phyloP scores from a whole-genome alignment of 37 sponge, comb jelly and placozoan genomes.

The Spongilla lacustris region DNA sequence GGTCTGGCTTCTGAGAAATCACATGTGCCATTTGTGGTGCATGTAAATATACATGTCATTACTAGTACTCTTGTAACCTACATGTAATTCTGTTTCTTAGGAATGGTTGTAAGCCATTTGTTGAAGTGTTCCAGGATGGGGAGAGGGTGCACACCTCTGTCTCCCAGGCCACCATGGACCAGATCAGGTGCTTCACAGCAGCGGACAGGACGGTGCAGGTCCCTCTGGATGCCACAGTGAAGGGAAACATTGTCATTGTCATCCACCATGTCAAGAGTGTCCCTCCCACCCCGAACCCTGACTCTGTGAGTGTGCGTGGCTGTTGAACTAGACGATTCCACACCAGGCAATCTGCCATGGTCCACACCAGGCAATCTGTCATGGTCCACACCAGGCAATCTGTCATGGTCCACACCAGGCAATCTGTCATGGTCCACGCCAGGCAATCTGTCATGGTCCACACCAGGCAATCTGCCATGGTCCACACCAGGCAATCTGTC shows the following conservation, averaged over 20 bases:
- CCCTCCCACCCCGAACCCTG: constrained; percentile 30
- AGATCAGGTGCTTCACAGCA: constrained; percentile 44
- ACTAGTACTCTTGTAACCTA: not conserved
- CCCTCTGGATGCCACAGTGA: constrained; percentile 38
- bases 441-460: no score
- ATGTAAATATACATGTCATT: no score
- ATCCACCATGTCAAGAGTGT: constrained; percentile 68
- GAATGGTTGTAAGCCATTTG: constrained; percentile 80
- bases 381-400: no score
- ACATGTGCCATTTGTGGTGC: no score
- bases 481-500: no score
- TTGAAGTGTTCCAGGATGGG: constrained; percentile 72
- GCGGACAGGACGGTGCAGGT: constrained; percentile 48
- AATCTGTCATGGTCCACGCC: no score
- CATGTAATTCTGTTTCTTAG: constrained; percentile 16
- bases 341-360: no score
- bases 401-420: no score
- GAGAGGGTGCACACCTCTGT: constrained; percentile 74
- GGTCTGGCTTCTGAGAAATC: no score
- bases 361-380: no score
- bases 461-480: no score
- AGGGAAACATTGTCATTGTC: constrained; percentile 56
- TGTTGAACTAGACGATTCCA: no score
- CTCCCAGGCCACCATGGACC: constrained; percentile 50
- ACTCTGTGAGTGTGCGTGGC: constrained; percentile 51